Base-by-base conservation (phyloP, 2,888 invertebrate genomes). In the Tetramorium bicarinatum region DNA sequence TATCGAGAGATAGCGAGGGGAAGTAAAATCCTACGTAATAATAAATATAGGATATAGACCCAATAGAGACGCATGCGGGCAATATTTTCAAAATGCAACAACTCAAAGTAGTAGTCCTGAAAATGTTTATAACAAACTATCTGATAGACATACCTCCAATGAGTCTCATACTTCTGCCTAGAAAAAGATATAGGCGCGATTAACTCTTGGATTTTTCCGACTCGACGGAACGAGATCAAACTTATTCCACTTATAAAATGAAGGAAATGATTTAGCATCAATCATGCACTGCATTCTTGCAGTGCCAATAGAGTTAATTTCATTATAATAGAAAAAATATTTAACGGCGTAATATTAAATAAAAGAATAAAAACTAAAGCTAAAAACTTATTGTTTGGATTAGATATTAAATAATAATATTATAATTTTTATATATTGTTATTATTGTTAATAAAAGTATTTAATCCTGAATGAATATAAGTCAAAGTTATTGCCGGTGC, bases 91-190 rank as follows among this genome's bases (percentile, higher is more conserved):
- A 90, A 85, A 90, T 90, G 90, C 88, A 90, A 91, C 88, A 72
- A 90, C 82, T 86, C 85, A 89, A 82, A 72, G 71, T 15, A 79
- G 87, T 85, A 87, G 56, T 82, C 90, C 89, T 90, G 91, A 88
- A 92, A 90, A 87, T 84, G 75, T 74, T 34, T 34, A 34, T 34
- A 34, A 44, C 6, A 87, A 85, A 38, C 84, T 25, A 61, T 64
- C 59, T 66, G 34, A 87, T 90, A 86, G 90, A 94, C 96, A 96
- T 97, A 97, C 97, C 97, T 97, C 97, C 97, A 97, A 95, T 96
- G 96, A 95, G 96, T 96, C 95, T 97, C 97, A 96, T 97, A 97
- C 95, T 96, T 97, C 96, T 97, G 96, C 96, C 97, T 97, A 96
- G 94, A 96, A 96, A 94, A 89, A 91, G 91, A 90, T 86, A 88